These are phyloP conservation scores for Aegithalos caudatus DNA, from an alignment of 2,113 vertebrate species.

Conservation along the genomic window DNA sequence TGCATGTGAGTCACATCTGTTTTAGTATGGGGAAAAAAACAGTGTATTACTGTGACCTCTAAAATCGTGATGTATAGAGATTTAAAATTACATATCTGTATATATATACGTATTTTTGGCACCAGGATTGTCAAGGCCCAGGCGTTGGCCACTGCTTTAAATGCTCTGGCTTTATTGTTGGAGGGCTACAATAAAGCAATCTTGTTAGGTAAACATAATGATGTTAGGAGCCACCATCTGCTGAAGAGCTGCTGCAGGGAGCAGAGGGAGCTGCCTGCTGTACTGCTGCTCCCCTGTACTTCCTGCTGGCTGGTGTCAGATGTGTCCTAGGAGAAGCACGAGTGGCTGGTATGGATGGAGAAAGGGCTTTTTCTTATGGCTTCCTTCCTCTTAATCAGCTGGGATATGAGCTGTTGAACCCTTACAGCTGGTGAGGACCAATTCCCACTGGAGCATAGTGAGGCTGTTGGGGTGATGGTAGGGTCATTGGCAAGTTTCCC, in stretches of 20 bases:
- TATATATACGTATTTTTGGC: neutral
- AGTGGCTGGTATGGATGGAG: neutral
- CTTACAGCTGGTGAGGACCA: neutral
- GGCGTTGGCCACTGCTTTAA: neutral
- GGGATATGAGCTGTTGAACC: neutral
- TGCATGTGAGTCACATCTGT: neutral
- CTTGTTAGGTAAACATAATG: conserved; percentile 37
- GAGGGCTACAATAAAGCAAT: conserved; percentile 5
- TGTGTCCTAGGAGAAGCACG: neutral
- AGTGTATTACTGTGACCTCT: neutral
- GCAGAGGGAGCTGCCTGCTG: neutral
- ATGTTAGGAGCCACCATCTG: conserved; percentile 17
- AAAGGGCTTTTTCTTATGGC: neutral
- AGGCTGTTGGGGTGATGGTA: neutral
- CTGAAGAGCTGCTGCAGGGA: neutral
- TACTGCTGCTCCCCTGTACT: neutral
- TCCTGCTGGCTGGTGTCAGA: neutral
- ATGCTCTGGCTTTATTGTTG: neutral
- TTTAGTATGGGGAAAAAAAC: neutral
- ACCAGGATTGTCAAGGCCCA: neutral
- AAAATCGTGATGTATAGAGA: neutral
- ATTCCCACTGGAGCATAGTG: rapidly evolving
- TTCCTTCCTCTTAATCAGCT: neutral
- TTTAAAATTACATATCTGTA: neutral
- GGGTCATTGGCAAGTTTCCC: neutral